Base-by-base conservation (phyloP, 2,797 vertebrate genomes). In the Acanthurus tractus region DNA sequence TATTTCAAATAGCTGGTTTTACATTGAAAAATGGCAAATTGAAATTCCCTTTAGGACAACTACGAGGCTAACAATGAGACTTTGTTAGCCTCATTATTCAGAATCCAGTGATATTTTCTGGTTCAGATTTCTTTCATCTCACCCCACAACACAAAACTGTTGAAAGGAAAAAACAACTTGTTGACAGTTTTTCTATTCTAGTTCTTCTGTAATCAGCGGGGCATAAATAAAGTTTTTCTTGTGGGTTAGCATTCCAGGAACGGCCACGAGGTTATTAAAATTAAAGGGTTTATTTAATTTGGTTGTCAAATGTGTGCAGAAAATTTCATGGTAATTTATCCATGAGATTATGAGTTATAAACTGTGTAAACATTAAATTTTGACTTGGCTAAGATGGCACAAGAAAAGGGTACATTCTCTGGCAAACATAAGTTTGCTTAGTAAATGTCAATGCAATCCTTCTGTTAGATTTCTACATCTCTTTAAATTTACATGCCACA, bases 31-130 rank as follows among this genome's bases (percentile, higher is more conserved):
- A 59, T 52, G 5, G 20, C 25, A 25, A 40, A 9, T 20, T 63
- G 42, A 0, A 17, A 25, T 36, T 72, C 2, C 6, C 55, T 3
- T 63, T n/a, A 20, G 29, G 10, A 29, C 48, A 8, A 62, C 34
- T 15, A 22, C 14, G 6, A 54, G 48, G 36, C 29, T 63, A 58
- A 42, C 56, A 50, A 2, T 40, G 42, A n/a, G 46, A 29, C 67
- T 22, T 49, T 73, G 53, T n/a, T 34, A 7, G 1, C 22, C 40
- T 57, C 44, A 67, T 54, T 62, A 34, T 34, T 34, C 29, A 34
- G 29, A 34, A 34, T 34, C 5, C 29, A 34, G 6, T 62, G 2
- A n/a, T 68, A 69, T 56, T 56, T 71, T 69, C 14, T 34, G 44
- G 44, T 45, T 45, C 29, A 5, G 44, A 45, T 40, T 13, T 11